phyloP scores from a whole-genome alignment of 2,888 invertebrate genomes.

The Phoronis australis region DNA sequence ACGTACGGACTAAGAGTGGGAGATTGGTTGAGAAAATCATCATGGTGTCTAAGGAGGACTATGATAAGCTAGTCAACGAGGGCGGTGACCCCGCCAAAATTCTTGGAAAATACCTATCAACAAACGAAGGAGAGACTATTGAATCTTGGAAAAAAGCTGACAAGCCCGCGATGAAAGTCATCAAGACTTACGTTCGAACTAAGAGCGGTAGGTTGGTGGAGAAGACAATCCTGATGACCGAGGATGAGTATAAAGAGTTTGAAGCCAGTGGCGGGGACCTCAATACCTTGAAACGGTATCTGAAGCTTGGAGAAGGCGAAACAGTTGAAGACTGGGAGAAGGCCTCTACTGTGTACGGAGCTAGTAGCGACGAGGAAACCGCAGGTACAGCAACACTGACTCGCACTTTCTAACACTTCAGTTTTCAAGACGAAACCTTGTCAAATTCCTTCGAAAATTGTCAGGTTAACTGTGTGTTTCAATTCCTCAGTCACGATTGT shows the following conservation, averaged over 20 bases:
- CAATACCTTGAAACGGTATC: slow-evolving; percentile 43
- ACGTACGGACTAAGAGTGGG: slow-evolving; percentile 49
- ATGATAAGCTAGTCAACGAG: slow-evolving; percentile 34
- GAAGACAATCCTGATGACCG: slow-evolving; percentile 47
- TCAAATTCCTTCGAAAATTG: too few species aligned
- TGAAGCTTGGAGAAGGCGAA: slow-evolving; percentile 43
- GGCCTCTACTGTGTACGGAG: slow-evolving; percentile 44
- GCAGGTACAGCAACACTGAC: too few species aligned
- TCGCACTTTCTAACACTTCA: too few species aligned
- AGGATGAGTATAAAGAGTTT: slow-evolving; percentile 44
- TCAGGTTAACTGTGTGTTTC: too few species aligned
- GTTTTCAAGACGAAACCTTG: too few species aligned
- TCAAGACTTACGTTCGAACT: slow-evolving; percentile 41
- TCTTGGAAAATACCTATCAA: slow-evolving; percentile 41
- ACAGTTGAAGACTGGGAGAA: slow-evolving; percentile 50
- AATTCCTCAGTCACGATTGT: too few species aligned
- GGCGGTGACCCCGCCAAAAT: slow-evolving; percentile 40
- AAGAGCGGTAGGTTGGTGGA: slow-evolving; percentile 50
- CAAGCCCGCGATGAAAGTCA: slow-evolving; percentile 39
- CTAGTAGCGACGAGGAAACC: slow-evolving; percentile 36
- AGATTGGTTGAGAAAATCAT: slow-evolving; percentile 45
- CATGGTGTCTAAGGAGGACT: slow-evolving; percentile 46
- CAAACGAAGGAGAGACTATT: slow-evolving; percentile 38
- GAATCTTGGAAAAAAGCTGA: slow-evolving; percentile 45
- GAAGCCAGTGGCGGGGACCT: slow-evolving; percentile 42